Conservation (phyloP, 1,140 invertebrate genomes). For the Alviniconcha marisindica region DNA sequence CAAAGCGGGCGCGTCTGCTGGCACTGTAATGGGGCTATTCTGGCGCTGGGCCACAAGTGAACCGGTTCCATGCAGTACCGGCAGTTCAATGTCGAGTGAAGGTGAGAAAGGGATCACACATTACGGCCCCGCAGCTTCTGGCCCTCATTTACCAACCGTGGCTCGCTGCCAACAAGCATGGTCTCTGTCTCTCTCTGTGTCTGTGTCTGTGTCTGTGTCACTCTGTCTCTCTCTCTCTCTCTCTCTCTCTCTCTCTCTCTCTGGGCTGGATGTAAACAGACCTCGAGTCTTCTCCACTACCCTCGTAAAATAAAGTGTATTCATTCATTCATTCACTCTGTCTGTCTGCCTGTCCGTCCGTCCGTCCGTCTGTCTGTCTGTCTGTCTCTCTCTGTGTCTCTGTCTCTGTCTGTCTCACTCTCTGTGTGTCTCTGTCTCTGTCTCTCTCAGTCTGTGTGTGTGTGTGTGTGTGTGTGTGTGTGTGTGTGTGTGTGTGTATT, state of each 20-base stretch:
- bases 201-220: not conserved
- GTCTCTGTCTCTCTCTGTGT: not conserved
- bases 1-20: too few species aligned
- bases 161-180: not conserved
- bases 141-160: not conserved
- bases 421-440: not conserved
- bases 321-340: not conserved
- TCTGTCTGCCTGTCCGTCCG: not conserved
- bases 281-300: not conserved
- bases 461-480: conserved; percentile 10
- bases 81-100: too few species aligned
- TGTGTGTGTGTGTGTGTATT: conserved; percentile 21
- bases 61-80: too few species aligned
- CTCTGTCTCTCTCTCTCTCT: not conserved
- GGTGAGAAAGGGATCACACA: not conserved
- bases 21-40: too few species aligned
- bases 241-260: not conserved
- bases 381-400: not conserved
- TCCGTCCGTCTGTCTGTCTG: not conserved
- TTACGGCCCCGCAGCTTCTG: not conserved
- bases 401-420: not conserved
- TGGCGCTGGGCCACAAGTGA: too few species aligned
- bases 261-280: not conserved
- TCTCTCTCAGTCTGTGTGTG: not conserved
- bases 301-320: too few species aligned